phyloP scores from a whole-genome alignment of 1,140 invertebrate genomes.

The Andricus grossulariae region DNA sequence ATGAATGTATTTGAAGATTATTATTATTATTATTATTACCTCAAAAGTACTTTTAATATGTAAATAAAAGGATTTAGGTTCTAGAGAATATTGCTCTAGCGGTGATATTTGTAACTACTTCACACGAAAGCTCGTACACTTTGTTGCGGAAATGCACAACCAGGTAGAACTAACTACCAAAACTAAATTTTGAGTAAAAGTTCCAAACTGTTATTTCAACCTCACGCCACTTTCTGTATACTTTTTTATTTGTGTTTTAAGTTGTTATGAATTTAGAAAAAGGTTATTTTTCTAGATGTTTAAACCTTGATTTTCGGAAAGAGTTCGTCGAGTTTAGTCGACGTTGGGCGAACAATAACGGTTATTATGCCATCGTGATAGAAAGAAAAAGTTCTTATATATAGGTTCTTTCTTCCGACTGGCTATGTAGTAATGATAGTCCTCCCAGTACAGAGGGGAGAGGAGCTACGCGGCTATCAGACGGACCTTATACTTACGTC shows the following conservation, averaged over 20 bases:
- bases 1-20: too few relatives aligned
- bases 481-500: conserved; percentile 65
- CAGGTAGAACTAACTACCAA: too few relatives aligned
- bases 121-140: too few relatives aligned
- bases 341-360: conserved; percentile 41
- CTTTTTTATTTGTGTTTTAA: neutral
- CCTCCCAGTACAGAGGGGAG: conserved; percentile 40
- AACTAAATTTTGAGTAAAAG: too few relatives aligned
- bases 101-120: too few relatives aligned
- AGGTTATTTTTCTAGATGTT: neutral
- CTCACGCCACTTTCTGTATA: neutral
- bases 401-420: conserved; percentile 33
- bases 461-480: conserved; percentile 38
- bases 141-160: too few relatives aligned
- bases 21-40: too few relatives aligned
- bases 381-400: conserved; percentile 38
- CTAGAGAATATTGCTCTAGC: too few relatives aligned
- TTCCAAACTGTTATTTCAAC: neutral
- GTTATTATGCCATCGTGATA: conserved; percentile 41
- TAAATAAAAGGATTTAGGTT: too few relatives aligned
- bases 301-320: neutral
- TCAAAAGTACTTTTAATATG: too few relatives aligned
- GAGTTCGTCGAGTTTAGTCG: conserved; percentile 39
- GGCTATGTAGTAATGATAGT: conserved; percentile 52
- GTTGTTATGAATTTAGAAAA: neutral